phyloP scores from a whole-genome alignment of 2,888 invertebrate species.

The Apamea crenata region DNA sequence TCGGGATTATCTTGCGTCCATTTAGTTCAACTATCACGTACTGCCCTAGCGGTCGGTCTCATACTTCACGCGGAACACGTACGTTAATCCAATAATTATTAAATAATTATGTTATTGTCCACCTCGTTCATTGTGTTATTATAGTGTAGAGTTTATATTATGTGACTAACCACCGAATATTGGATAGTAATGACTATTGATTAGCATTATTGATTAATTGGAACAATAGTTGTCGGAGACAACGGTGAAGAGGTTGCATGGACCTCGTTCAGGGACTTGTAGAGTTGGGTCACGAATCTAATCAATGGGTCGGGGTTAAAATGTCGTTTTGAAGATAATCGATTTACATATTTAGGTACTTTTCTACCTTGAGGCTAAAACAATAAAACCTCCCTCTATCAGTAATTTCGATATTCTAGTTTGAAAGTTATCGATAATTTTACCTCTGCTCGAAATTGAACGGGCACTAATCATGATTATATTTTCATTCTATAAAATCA shows the following conservation, averaged over 20 bases:
- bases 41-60: slow-evolving; percentile 37
- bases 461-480: neutral
- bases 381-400: neutral
- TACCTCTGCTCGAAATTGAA: neutral
- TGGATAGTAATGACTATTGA: slow-evolving; percentile 46
- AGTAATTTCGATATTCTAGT: neutral
- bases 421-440: slow-evolving; percentile 2
- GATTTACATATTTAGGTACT: slow-evolving; percentile 12
- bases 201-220: slow-evolving; percentile 56
- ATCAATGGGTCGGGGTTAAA: slow-evolving; percentile 41
- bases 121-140: slow-evolving; percentile 66
- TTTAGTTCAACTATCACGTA: slow-evolving; percentile 66
- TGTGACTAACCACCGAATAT: slow-evolving; percentile 37
- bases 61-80: slow-evolving; percentile 68
- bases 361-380: neutral
- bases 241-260: slow-evolving; percentile 33
- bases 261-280: slow-evolving; percentile 22
- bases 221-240: slow-evolving; percentile 50
- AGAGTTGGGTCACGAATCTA: slow-evolving; percentile 52
- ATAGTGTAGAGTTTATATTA: slow-evolving; percentile 55
- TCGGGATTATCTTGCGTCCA: slow-evolving; percentile 45
- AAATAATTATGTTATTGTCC: slow-evolving; percentile 66
- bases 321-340: slow-evolving; percentile 36
- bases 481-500: neutral
- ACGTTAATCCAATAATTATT: slow-evolving; percentile 60